Evolutionary conservation across 1,140 invertebrate genomes (phyloP).

Genomic region (Eupeodes corollae): DNA sequence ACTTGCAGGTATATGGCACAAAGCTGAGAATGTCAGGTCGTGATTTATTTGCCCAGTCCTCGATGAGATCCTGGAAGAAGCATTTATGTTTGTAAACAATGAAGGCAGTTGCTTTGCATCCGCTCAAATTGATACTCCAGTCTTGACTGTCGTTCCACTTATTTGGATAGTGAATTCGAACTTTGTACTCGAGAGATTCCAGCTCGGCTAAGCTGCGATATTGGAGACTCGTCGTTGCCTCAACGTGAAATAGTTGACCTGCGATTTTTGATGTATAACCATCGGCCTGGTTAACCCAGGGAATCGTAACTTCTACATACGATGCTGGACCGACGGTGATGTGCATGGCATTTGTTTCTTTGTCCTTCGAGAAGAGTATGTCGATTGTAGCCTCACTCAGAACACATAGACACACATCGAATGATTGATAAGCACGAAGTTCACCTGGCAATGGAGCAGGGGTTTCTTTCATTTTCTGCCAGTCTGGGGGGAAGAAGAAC

Average conservation of each 20-base stretch:
- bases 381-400: constrained; percentile 87
- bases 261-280: constrained; percentile 85
- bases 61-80: constrained; percentile 89
- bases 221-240: constrained; percentile 87
- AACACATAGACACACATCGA: constrained; percentile 84
- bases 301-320: constrained; percentile 90
- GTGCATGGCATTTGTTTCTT: constrained; percentile 93
- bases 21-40: constrained; percentile 87
- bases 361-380: constrained; percentile 91
- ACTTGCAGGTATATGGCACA: constrained; percentile 94
- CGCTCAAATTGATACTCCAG: constrained; percentile 80
- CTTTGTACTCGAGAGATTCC: constrained; percentile 86
- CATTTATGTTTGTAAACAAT: constrained; percentile 90
- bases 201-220: constrained; percentile 85
- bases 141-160: constrained; percentile 92
- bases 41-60: constrained; percentile 89
- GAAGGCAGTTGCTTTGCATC: constrained; percentile 84
- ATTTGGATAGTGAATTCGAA: constrained; percentile 69
- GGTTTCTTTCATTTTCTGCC: constrained; percentile 62
- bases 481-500: constrained; percentile 92
- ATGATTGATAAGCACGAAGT: constrained; percentile 74
- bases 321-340: constrained; percentile 87
- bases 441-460: constrained; percentile 74
- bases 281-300: constrained; percentile 75
- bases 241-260: constrained; percentile 83